Conservation (phyloP, 1,140 invertebrate genomes). For the Saccostrea cuccullata region DNA sequence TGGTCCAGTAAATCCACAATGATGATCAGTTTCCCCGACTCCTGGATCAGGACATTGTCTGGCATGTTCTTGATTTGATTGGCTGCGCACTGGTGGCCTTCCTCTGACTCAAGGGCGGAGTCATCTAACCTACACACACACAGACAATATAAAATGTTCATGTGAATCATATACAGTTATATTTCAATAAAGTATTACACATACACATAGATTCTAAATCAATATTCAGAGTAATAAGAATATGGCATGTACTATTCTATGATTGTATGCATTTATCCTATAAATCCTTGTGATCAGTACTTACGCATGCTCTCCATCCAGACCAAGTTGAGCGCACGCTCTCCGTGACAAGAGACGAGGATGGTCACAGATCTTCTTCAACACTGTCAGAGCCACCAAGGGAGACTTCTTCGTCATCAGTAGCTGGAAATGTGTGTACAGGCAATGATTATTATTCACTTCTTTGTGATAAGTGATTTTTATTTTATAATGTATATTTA, state of each 20-base stretch:
- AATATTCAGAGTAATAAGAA: too few species aligned
- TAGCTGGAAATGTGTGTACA: conserved; percentile 67
- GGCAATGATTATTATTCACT: not conserved
- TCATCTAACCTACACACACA: conserved; percentile 62
- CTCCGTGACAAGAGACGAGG: conserved; percentile 77
- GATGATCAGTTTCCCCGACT: conserved; percentile 79
- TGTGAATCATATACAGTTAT: not conserved
- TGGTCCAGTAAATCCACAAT: conserved; percentile 76
- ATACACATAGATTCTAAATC: too few species aligned
- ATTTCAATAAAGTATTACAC: not conserved
- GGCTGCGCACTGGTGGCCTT: conserved; percentile 67
- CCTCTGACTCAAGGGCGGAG: conserved; percentile 63
- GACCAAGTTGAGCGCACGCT: conserved; percentile 75
- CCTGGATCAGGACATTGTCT: conserved; percentile 75
- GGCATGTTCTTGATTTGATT: conserved; percentile 73
- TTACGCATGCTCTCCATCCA: conserved; percentile 72
- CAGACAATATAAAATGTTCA: not conserved
- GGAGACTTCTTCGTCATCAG: conserved; percentile 79
- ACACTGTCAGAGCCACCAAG: conserved; percentile 77
- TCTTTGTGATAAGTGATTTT: too few species aligned
- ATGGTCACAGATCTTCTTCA: conserved; percentile 81
- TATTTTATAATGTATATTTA: too few species aligned
- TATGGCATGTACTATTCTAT: too few species aligned
- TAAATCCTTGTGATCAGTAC: not conserved
- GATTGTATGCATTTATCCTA: too few species aligned